A percentile compares a stretch with the other conserved stretches of the same genome.
phyloP scores from a whole-genome alignment of 2,113 vertebrate species.

The Nothocercus nigrocapillus region DNA sequence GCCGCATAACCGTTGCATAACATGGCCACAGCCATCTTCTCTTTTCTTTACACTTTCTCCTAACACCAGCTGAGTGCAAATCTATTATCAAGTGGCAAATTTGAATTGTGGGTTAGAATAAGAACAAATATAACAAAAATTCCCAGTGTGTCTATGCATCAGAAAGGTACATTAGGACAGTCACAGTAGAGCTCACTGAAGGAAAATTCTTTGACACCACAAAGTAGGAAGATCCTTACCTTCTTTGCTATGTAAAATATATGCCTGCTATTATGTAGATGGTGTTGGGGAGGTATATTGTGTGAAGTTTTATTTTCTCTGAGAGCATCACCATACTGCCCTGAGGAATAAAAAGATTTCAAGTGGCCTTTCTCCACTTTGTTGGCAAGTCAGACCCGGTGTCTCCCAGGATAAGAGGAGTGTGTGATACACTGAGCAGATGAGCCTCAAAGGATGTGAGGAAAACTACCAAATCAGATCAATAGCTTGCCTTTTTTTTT shows the following conservation, averaged over 20 bases:
- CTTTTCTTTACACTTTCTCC: background rate
- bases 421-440: constrained; percentile 54
- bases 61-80: background rate
- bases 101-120: background rate
- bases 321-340: background rate
- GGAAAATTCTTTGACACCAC: background rate
- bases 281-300: background rate
- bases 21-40: background rate
- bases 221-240: background rate
- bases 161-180: background rate
- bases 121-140: background rate
- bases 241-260: background rate
- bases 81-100: background rate
- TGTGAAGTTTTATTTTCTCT: constrained; percentile 15
- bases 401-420: constrained; percentile 29
- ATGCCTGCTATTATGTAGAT: background rate
- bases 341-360: constrained; percentile 43
- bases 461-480: constrained; percentile 51
- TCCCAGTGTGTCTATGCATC: background rate
- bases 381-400: constrained; percentile 39
- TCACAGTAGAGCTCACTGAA: background rate
- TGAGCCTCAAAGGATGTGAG: constrained; percentile 41
- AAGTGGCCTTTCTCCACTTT: constrained; percentile 68
- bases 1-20: background rate
- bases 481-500: constrained; percentile 23